Base-by-base conservation (phyloP, 2,797 vertebrate genomes). In the Toxotes lorentzi region DNA sequence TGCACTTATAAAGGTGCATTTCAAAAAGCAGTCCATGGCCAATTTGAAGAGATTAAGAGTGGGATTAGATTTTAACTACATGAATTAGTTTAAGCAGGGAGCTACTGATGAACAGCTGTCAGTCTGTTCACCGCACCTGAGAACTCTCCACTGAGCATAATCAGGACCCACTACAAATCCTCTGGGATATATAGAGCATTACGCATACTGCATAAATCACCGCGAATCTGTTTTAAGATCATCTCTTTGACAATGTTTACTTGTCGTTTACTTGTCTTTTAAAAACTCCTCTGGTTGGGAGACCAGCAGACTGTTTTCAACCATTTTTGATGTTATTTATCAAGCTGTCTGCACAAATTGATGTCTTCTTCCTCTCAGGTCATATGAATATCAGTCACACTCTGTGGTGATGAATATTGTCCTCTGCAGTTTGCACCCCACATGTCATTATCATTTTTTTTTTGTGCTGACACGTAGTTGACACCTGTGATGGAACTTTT, bases 21-120 rank as follows among this genome's bases (percentile, higher is more conserved):
- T 51, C 47, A 41, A 82, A 76, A 76, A 59, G 7, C 21, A 34
- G 23, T 17, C n/a, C n/a, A 23, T 64, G 70, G 70, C 38, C 12
- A 69, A 40, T 83, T 70, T 62, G 53, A 80, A 34, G 41, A 83
- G 70, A 90, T 89, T 78, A 84, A 70, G 32, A 64, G 67, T 38
- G 21, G 58, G 81, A 86, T 92, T 89, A 79, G 51, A 68, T 86
- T 90, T 85, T 86, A 86, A 89, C 91, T 81, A 80, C 35, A 59
- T 65, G 34, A 83, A 85, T 88, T 82, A 84, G 40, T 54, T 73
- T 78, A 85, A 69, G 73, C 72, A 14, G 32, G 53, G 58, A 62
- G 72, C n/a, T 4, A 38, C 70, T 78, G 86, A 89, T 84, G 82
- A 89, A 83, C 89, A 90, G 85, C 85, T 93, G 88, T 87, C 85